Evolutionary conservation across 1,140 invertebrate genomes (phyloP), one percentile per base, ranked within the genome.

Genomic region (Tetramorium alpestre): DNA sequence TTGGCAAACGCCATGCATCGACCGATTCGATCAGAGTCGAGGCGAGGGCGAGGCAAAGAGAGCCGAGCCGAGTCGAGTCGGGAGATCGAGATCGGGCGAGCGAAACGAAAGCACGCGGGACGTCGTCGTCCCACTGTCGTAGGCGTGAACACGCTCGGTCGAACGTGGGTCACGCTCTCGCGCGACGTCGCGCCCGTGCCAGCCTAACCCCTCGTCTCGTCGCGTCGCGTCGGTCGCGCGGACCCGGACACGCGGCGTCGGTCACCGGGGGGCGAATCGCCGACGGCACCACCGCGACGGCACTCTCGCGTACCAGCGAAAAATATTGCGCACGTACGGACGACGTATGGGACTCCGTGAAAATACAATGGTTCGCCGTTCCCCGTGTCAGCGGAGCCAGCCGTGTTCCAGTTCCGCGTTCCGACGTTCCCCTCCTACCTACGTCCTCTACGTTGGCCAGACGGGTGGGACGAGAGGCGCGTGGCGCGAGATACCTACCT

Each of bases 291-390:
- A 51, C 56, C 54, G 16, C 64, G 54, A 25, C 64, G 54, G 18
- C 44, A 38, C 58, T 51, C 18, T 16, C 13, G 44, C 41, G 10
- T 16, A 44, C 60, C 49, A 33, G 82, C 69, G 51, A 51, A 81
- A 87, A 65, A 85, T 88, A 86, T 85, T 54, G 44, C 73, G 78
- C 91, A 86, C 82, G 51, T 54, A 54, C 51, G 78, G 44, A 81
- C 76, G 76, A 80, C 49, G 72, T 72, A 78, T 60, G 56, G 28
- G 28, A 47, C 76, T 44, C 73, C 49, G 87, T 58, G 49, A 87
- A 90, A 88, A 91, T 84, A 92, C 90, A 90, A 84, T 86, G 73
- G 81, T 89, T 84, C 91, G 78, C 85, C 11, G 85, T 91, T 92
- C 91, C 89, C 60, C 22, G 58, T 64, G 77, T 85, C 85, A 41